Evolutionary conservation across 2,797 vertebrate genomes (phyloP).

Genomic region (Notoglanidium macrostoma): DNA sequence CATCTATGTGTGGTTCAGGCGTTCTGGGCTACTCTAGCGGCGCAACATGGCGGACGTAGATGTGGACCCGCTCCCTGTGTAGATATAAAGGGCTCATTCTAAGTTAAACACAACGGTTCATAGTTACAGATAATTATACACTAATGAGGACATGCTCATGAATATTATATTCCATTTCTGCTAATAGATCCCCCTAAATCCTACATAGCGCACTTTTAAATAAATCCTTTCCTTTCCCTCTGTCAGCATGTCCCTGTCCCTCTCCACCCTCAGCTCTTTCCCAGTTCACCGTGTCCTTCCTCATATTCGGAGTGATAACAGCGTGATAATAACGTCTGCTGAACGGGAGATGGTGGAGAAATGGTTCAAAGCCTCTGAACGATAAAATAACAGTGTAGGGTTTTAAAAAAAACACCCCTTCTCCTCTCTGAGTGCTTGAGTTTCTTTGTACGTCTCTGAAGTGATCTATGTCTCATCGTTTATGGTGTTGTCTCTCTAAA

Average conservation of each 20-base stretch:
- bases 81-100: too few species aligned
- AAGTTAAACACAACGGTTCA: too few species aligned
- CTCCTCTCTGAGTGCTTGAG: not conserved
- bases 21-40: too few species aligned
- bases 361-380: not conserved
- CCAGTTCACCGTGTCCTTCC: not conserved
- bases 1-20: too few species aligned
- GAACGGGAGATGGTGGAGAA: not conserved
- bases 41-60: too few species aligned
- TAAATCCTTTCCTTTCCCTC: not conserved
- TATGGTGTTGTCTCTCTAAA: not conserved
- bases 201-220: too few species aligned
- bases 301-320: not conserved
- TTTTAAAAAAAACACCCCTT: not conserved
- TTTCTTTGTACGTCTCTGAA: not conserved
- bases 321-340: slow-evolving; percentile 48
- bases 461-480: not conserved
- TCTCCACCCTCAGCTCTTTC: not conserved
- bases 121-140: too few species aligned
- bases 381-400: slow-evolving; percentile 6
- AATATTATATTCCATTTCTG: too few species aligned
- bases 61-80: too few species aligned
- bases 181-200: too few species aligned
- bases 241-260: not conserved
- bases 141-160: too few species aligned